Base-by-base conservation (phyloP, 2,113 vertebrate genomes). In the Eulemur macaco region DNA sequence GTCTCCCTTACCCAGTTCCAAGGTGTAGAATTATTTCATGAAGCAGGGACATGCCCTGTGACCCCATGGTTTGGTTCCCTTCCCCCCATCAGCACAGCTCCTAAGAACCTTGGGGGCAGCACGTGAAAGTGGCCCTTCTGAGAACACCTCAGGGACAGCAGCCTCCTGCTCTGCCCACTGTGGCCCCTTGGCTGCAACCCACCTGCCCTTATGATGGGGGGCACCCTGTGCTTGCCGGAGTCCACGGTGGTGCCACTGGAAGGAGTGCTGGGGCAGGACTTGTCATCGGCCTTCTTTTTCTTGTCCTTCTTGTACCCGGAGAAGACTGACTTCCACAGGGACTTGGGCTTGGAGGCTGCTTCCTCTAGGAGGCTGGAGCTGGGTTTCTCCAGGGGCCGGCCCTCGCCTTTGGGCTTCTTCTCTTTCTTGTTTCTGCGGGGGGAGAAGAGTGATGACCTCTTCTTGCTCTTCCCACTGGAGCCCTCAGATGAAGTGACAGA, bases 271-370 rank as follows among this genome's bases (percentile, higher is more conserved):
- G 99, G 98, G 93, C 99, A 99, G 0, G 99, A 99, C 94, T 99
- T 99, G 14, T 99, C 98, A 0, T 99, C 99, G 0, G 97, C 50
- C 92, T 99, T 99, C 97, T 99, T 99, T 98, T 99, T 99, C 92
- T 99, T 99, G 98, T 99, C 99, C 97, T 99, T 99, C 98, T 99
- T 99, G 98, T 99, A 99, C 5, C 99, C 99, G 0, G 99, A 99
- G 98, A 99, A 99, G 69, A 99, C 99, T 0, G 99, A 99, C 96
- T 99, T 99, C 99, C 99, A 99, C 87, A 99, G 90, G 0, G 99
- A 99, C 98, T 98, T 99, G 97, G 99, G 99, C 91, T 99, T 99
- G 74, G 99, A 97, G 0, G 99, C 98, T 11, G 98, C 99, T 2
- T 99, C 99, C 1, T 99, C 96, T 25, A 96, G 96, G 4, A 97